Evolutionary conservation across 2,888 invertebrate species (phyloP).

Genomic region (Synanthedon tipuliformis): DNA sequence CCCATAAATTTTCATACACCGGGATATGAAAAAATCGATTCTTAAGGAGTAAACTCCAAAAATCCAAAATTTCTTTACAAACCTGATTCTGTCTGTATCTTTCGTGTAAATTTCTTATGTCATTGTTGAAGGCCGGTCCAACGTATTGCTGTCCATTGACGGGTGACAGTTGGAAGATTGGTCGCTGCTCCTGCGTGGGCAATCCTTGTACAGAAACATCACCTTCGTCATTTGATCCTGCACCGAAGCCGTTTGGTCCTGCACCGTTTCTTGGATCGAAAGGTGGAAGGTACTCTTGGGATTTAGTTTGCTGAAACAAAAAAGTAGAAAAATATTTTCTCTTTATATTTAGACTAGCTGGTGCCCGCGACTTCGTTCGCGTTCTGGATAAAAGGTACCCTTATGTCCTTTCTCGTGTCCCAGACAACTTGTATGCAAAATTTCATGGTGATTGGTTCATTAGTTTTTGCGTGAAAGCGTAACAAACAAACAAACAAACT

Average conservation of each 20-base stretch:
- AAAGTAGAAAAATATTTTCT: not conserved
- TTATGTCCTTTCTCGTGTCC: too few relatives aligned
- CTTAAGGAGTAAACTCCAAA: too few relatives aligned
- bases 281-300: conserved; percentile 39
- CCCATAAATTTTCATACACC: too few relatives aligned
- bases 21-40: too few relatives aligned
- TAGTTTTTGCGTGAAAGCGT: too few relatives aligned
- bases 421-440: too few relatives aligned
- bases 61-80: too few relatives aligned
- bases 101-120: conserved; percentile 39
- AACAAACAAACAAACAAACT: too few relatives aligned
- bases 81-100: conserved; percentile 43
- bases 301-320: conserved; percentile 10
- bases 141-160: conserved; percentile 49
- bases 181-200: conserved; percentile 41
- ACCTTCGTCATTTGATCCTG: conserved; percentile 18
- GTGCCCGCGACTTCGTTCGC: too few relatives aligned
- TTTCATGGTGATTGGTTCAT: too few relatives aligned
- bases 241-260: conserved; percentile 21
- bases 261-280: conserved; percentile 36
- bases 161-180: conserved; percentile 49
- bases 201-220: conserved; percentile 58
- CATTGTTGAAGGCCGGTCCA: conserved; percentile 41
- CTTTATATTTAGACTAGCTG: not conserved
- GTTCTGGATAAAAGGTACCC: too few relatives aligned